Evolutionary conservation across 2,888 invertebrate species (phyloP), one percentile per base, ranked within the genome.

Genomic region (Pachymerium ferrugineum): DNA sequence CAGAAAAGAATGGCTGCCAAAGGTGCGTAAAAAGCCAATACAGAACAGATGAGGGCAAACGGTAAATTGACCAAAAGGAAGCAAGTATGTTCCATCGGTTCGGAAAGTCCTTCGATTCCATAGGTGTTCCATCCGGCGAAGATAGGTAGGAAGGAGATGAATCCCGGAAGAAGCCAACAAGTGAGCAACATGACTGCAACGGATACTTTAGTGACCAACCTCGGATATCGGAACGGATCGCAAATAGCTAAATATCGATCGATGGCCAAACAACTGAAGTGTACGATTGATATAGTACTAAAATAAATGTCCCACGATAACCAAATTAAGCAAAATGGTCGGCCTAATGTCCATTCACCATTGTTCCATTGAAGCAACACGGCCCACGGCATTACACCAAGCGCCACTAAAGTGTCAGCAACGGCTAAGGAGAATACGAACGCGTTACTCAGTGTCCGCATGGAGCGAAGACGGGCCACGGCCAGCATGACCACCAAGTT

Each of bases 1-100:
- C 97, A 97, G 87, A 96, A 97, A 79, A 96, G 87, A 93, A 97
- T 97, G 78, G 97, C 94, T 79, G 95, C 89, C 94, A 96, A 95
- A 42, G 97, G 97, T 5, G 97, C 90, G 85, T 94, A 97, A 88
- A 97, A 97, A 77, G 96, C 81, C 0, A 79, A 74, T 25, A 80
- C 78, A 5, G 81, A 81, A 74, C 80, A 96, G 19, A 97, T 97
- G 30, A 97, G 87, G 0, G 97, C 97, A 4, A 96, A 96, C 85
- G 96, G 97, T 74, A 78, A 75, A 35, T 76, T 76, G 28, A 76
- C 75, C 70, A 98, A 90, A 74, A 97, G 95, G 86, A 98, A 98
- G 74, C 95, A 95, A 69, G 92, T 90, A 82, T 80, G 72, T 19
- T 73, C 71, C 19, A 72, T 74, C 42, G 73, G 68, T 42, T 68